These are phyloP conservation scores for Pollenia angustigena DNA, from an alignment of 2,888 invertebrate genomes.

Conservation along the genomic window DNA sequence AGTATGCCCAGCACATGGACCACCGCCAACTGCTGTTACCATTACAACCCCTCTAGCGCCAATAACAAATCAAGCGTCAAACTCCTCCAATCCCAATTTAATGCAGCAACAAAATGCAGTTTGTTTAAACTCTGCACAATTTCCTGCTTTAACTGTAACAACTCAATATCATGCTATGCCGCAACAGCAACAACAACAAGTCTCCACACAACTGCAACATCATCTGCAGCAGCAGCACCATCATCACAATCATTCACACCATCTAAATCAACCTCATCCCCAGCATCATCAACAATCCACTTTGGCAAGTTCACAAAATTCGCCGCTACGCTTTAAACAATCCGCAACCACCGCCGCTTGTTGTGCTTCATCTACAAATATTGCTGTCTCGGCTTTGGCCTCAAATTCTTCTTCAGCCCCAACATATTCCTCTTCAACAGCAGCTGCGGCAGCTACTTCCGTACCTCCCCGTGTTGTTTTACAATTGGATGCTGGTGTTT, in stretches of 20 bases:
- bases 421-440: constrained; percentile 11
- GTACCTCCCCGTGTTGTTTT: constrained; percentile 86
- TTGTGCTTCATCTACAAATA: constrained; percentile 27
- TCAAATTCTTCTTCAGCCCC: constrained; percentile 43
- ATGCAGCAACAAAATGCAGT: constrained; percentile 57
- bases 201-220: constrained; percentile 48
- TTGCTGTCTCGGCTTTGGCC: constrained; percentile 42
- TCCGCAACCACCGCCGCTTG: constrained; percentile 59
- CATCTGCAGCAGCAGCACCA: constrained; percentile 48
- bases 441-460: constrained; percentile 31
- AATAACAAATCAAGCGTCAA: constrained; percentile 52
- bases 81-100: constrained; percentile 12
- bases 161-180: constrained; percentile 57
- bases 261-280: constrained; percentile 63
- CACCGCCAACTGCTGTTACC: constrained; percentile 75
- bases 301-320: constrained; percentile 72
- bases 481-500: constrained; percentile 90
- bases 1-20: constrained; percentile 84
- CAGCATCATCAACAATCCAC: background rate
- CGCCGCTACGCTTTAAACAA: constrained; percentile 72
- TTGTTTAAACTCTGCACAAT: constrained; percentile 55
- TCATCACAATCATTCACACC: constrained; percentile 64
- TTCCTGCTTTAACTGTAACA: constrained; percentile 47
- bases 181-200: constrained; percentile 64
- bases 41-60: constrained; percentile 54